These are phyloP conservation scores for Hippasteria phrygiana DNA, from an alignment of 53 echinoderm and acorn worm species.

Conservation along the genomic window DNA sequence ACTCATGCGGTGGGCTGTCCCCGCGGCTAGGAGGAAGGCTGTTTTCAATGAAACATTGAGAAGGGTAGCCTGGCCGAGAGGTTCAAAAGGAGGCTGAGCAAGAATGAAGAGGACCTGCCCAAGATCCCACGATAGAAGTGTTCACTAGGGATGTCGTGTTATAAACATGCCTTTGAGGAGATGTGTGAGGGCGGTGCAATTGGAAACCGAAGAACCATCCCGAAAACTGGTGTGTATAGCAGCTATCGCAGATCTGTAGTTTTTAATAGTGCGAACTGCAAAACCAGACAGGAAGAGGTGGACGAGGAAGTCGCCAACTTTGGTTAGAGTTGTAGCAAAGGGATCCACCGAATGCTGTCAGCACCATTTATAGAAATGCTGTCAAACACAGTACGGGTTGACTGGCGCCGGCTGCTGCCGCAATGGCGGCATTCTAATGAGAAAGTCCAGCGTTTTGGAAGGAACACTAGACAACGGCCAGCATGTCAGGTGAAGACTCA, in stretches of 20 bases:
- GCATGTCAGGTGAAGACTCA: conserved; percentile 7
- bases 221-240: neutral
- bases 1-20: too few species aligned
- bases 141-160: neutral
- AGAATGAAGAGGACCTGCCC: neutral
- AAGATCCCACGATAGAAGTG: neutral
- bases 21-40: neutral
- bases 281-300: neutral
- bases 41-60: neutral
- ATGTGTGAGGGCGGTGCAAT: neutral
- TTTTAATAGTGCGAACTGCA: neutral
- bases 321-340: neutral
- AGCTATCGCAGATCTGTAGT: neutral
- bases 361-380: too few species aligned
- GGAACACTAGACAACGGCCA: neutral
- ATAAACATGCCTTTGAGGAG: neutral
- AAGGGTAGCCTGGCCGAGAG: neutral
- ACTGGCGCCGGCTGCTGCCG: neutral
- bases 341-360: too few species aligned
- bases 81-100: neutral
- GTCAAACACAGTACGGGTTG: neutral
- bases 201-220: neutral
- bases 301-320: neutral
- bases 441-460: neutral
- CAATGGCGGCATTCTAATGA: neutral